Conservation (phyloP, 2,797 vertebrate species). For the Anabacerthia variegaticeps region DNA sequence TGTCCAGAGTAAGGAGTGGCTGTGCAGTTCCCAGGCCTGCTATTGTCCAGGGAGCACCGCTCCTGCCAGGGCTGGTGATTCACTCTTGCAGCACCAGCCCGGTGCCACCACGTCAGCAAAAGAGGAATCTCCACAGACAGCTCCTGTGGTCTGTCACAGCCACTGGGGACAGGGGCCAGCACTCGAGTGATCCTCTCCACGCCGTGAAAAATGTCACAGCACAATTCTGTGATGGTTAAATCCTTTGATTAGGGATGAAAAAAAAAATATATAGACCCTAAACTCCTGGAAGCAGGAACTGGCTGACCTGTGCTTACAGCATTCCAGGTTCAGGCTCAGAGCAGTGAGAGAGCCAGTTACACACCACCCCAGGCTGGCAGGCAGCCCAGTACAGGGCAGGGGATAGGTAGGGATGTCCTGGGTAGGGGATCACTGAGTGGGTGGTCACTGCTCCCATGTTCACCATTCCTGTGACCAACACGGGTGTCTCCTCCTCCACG, state of each 20-base stretch:
- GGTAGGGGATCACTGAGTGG: accelerated
- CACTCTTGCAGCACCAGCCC: accelerated
- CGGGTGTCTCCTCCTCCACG: neutral
- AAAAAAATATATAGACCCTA: neutral
- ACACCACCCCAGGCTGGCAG: neutral
- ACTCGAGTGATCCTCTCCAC: neutral
- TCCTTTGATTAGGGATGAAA: neutral
- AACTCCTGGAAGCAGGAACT: neutral
- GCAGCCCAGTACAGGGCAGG: neutral
- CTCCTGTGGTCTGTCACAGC: neutral
- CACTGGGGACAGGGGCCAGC: neutral
- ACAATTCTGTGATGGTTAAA: neutral
- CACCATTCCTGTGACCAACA: neutral
- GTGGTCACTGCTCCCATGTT: neutral
- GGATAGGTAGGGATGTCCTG: accelerated
- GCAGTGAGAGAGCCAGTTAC: neutral
- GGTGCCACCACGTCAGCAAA: constrained; percentile 10
- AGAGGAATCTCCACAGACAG: neutral
- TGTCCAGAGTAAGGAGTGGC: constrained; percentile 37
- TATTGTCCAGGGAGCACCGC: neutral
- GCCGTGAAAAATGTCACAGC: neutral
- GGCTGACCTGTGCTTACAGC: neutral
- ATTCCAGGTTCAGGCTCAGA: neutral
- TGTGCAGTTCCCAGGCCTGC: neutral
- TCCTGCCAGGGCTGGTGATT: neutral